Conservation (phyloP, 2,888 invertebrate species). For the Platerodrilus igneus region DNA sequence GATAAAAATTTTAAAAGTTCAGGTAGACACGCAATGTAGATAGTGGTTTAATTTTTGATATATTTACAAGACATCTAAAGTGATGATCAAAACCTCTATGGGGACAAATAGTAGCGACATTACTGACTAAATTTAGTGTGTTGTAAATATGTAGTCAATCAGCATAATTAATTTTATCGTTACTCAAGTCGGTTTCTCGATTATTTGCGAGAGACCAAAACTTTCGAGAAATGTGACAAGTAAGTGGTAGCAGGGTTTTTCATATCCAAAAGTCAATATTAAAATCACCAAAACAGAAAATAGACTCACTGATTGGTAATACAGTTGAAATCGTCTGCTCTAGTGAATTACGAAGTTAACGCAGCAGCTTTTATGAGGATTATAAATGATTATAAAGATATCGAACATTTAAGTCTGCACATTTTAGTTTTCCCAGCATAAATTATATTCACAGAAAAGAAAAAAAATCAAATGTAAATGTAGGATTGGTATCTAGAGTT, state of each 20-base stretch:
- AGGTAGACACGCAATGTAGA: not conserved
- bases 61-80: not conserved
- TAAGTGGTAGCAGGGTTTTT: not conserved
- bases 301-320: not conserved
- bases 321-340: constrained; percentile 7
- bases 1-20: constrained; percentile 1
- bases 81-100: not conserved
- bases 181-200: constrained; percentile 3
- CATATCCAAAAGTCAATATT: constrained; percentile 9
- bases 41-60: not conserved
- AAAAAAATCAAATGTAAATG: no score
- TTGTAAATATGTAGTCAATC: constrained; percentile 7
- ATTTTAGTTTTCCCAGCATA: no score
- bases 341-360: constrained; percentile 2
- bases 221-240: constrained; percentile 1
- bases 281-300: constrained; percentile 9
- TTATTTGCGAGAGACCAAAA: constrained; percentile 6
- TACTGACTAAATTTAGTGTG: not conserved
- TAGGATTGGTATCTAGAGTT: no score
- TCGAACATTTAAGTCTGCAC: no score
- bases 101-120: not conserved
- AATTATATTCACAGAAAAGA: no score
- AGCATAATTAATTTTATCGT: constrained; percentile 2
- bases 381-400: no score
- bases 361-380: no score